Evolutionary conservation across 1,140 invertebrate species (phyloP), one percentile per base, ranked within the genome.

Genomic region (Stenopsyche tienmushanensis): DNA sequence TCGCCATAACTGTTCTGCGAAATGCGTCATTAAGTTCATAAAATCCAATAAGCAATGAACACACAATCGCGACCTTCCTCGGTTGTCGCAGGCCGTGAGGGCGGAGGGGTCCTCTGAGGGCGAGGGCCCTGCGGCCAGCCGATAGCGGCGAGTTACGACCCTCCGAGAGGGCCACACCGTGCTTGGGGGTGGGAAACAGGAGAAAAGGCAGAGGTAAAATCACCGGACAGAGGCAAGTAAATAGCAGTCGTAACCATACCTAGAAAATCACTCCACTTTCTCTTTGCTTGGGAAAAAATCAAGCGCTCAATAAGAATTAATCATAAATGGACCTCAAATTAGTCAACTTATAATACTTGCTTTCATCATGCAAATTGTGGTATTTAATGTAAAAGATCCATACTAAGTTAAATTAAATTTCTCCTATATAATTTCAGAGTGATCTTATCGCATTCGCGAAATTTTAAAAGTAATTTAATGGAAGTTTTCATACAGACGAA

Each of bases 1-100:
- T 39, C 42, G 18, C 44, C 42, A 42, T 64, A 55, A 64, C 62
- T 20, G 45, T 59, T 26, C 1, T 26, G 63, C 64, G 59, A 21
- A 67, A 67, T 63, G 60, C 52, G 65, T 67, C 65, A 67, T 67
- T 67, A 67, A 67, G 18, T 67, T 63, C 65, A 67, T 67, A 67
- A 67, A 67, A 67, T 67, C 65, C 65, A 67, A 67, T 67, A 67
- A 67, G 65, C 65, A 55, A 59, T 66, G 58, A 62, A 54, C 57
- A 59, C 25, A 54, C 54, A 58, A 49, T 50, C 41, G 42, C 54
- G 55, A 39, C 24, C 42, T 50, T 29, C 49, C 29, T n/a, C n/a
- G n/a, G n/a, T n/a, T 60, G 29, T 10, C 17, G 24, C 41, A 25
- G 60, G 41, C 45, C 25, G n/a, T 15, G 34, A 39, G 45, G 59